Conservation (phyloP, 2,797 vertebrate species). For the Serranus cabrilla region DNA sequence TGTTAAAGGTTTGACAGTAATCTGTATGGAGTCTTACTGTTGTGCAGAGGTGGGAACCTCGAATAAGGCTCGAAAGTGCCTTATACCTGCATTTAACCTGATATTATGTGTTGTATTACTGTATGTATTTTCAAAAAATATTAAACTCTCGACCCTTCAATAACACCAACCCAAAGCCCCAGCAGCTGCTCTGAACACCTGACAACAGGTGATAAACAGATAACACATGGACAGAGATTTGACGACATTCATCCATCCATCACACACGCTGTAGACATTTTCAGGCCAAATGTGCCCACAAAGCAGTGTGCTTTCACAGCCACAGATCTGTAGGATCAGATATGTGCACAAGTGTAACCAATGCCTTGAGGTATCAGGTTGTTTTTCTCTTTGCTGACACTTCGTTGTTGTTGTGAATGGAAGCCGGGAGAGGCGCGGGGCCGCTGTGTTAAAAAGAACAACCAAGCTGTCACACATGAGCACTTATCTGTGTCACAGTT, state of each 20-base stretch:
- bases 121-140: background rate
- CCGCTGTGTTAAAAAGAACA: constrained; percentile 57
- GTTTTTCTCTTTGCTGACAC: constrained; percentile 50
- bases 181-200: background rate
- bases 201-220: constrained; percentile 33
- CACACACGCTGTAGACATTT: constrained; percentile 38
- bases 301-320: constrained; percentile 32
- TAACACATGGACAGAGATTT: constrained; percentile 12
- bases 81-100: no score
- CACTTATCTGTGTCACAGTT: constrained; percentile 61
- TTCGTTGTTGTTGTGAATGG: constrained; percentile 48
- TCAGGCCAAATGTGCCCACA: constrained; percentile 33
- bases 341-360: constrained; percentile 10
- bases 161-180: background rate
- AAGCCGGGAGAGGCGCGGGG: constrained; percentile 28
- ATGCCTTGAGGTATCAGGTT: constrained; percentile 31
- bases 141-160: background rate
- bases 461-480: constrained; percentile 59
- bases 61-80: no score
- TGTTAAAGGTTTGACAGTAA: no score
- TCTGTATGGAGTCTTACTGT: no score
- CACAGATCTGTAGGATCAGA: constrained; percentile 41
- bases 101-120: no score
- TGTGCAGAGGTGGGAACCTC: no score
- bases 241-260: constrained; percentile 26